A percentile compares a stretch with the other conserved stretches of the same genome.
These are phyloP conservation scores for Dicerorhinus sumatrensis DNA, from an alignment of 2,113 vertebrate genomes.

Conservation along the genomic window DNA sequence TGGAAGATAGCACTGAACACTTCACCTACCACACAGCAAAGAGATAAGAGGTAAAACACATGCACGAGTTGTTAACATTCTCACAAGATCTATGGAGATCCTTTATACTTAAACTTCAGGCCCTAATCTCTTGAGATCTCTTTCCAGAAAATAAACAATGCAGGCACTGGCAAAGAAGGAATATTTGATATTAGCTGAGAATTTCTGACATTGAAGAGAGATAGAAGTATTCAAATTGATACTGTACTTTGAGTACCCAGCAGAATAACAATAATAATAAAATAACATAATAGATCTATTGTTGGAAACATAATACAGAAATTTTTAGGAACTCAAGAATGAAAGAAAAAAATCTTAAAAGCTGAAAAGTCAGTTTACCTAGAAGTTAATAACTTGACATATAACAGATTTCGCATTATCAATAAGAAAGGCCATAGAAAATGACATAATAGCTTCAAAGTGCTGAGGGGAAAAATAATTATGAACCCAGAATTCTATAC, in stretches of 20 bases:
- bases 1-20: not conserved
- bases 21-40: not conserved
- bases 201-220: not conserved
- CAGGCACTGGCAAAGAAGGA: not conserved
- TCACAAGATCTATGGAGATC: not conserved
- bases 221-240: not conserved
- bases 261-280: not conserved
- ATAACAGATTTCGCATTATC: not conserved
- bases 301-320: not conserved
- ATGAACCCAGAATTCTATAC: not conserved
- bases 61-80: not conserved
- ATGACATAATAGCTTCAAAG: not conserved
- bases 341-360: not conserved
- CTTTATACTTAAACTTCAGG: not conserved
- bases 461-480: not conserved
- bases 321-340: not conserved
- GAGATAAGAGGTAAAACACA: not conserved
- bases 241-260: not conserved
- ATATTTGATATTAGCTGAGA: slow-evolving; percentile 5
- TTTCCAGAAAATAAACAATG: not conserved
- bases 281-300: not conserved
- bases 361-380: not conserved
- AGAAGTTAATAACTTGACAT: not conserved
- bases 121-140: not conserved
- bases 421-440: not conserved